phyloP scores from a whole-genome alignment of 1,140 invertebrate genomes.

The Diorhabda sublineata region DNA sequence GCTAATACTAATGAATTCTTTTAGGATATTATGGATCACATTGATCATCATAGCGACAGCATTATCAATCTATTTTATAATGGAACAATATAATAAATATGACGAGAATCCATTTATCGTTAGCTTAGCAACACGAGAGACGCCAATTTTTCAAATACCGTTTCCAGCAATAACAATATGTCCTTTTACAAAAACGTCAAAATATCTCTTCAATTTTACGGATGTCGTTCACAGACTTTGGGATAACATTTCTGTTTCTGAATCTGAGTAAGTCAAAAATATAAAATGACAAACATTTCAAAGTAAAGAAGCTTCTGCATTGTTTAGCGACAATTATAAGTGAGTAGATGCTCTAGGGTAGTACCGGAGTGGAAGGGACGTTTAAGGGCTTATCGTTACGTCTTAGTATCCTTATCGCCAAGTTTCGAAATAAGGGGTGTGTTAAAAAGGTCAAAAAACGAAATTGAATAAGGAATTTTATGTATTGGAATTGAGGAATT shows the following conservation, averaged over 20 bases:
- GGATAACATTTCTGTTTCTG: background rate
- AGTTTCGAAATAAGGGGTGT: too few relatives aligned
- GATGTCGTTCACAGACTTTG: background rate
- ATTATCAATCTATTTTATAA: constrained; percentile 25
- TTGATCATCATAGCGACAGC: constrained; percentile 14
- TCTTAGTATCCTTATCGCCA: too few relatives aligned
- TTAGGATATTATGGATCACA: constrained; percentile 31
- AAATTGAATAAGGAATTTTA: too few relatives aligned
- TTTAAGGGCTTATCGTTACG: too few relatives aligned
- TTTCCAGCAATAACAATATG: constrained; percentile 55
- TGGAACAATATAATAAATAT: constrained; percentile 51
- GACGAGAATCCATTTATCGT: constrained; percentile 53
- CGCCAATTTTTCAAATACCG: constrained; percentile 52
- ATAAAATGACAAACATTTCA: too few relatives aligned
- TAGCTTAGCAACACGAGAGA: constrained; percentile 51
- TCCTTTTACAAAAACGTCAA: constrained; percentile 44
- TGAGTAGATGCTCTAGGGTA: too few relatives aligned
- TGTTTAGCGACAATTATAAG: too few relatives aligned
- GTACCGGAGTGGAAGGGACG: too few relatives aligned
- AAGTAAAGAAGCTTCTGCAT: too few relatives aligned
- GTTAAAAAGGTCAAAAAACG: too few relatives aligned
- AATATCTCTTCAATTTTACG: background rate
- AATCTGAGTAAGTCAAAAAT: constrained; percentile 4
- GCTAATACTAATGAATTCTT: background rate
- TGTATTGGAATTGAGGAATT: too few relatives aligned